Evolutionary conservation across 2,113 vertebrate species (phyloP), one percentile per base, ranked within the genome.

Genomic region (Damaliscus lunatus): DNA sequence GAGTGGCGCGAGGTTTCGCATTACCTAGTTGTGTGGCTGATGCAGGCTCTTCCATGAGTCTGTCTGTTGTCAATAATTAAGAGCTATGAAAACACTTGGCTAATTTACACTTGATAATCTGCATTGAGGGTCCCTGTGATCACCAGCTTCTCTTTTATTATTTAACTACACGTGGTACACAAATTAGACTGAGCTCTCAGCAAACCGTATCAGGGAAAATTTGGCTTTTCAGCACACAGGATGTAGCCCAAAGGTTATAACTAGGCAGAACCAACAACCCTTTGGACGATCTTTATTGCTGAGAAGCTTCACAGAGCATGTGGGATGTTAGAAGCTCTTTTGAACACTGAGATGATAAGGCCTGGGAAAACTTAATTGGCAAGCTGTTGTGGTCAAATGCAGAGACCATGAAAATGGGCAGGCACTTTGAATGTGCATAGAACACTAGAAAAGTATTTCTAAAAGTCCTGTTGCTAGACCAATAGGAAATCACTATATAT

Each of bases 1-100:
- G 87, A 84, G 77, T 60, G 25, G 40, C 55, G 40, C 1, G 25
- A 97, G 96, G 96, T 93, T 95, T 97, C 96, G 27, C 87, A 43
- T 96, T 98, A 96, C 96, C 86, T 95, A 91, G 53, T 80, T 16
- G 2, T 84, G 19, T 74, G 87, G 86, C 86, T 95, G 84, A 27
- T 23, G 67, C 46, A 64, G 52, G 60, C 93, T 83, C 90, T 94
- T 96, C 96, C 64, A 82, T 25, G 86, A 95, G 85, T 90, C 89
- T 93, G 74, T 91, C 97, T 95, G 89, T 92, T 98, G 96, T 97
- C 82, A 95, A 84, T 97, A 97, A 97, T 97, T 98, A 98, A 97
- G 93, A 97, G 67, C 91, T 98, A 97, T 96, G 89, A 96, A 97
- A 97, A 94, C 89, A 93, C 91, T 88, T 97, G 95, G 88, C 92